phyloP scores from a whole-genome alignment of 1,140 invertebrate genomes.

The Ips nitidus region DNA sequence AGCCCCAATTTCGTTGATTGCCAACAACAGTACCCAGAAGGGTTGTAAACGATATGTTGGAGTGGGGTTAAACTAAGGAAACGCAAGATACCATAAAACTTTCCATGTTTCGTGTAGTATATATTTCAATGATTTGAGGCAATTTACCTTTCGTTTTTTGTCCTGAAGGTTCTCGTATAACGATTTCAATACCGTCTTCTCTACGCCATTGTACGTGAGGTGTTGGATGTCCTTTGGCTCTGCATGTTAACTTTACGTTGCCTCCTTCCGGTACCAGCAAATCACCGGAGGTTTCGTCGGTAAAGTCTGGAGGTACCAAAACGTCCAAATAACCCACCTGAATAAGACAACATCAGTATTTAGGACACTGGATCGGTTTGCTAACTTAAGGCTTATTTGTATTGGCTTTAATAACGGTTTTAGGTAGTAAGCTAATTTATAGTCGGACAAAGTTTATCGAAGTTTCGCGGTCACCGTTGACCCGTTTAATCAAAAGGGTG shows the following conservation, averaged over 20 bases:
- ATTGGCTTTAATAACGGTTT: constrained; percentile 39
- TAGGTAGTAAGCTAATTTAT: constrained; percentile 42
- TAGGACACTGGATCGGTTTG: background rate
- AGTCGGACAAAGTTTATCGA: constrained; percentile 39
- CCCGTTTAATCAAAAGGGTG: constrained; percentile 39
- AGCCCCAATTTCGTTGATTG: constrained; percentile 1
- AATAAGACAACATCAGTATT: constrained; percentile 36
- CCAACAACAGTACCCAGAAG: constrained; percentile 6
- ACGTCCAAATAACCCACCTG: constrained; percentile 81
- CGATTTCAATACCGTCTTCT: constrained; percentile 80
- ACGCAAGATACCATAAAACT: background rate
- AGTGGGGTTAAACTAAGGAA: background rate
- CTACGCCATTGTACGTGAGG: constrained; percentile 85
- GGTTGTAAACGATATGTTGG: constrained; percentile 3
- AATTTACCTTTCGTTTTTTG: constrained; percentile 42
- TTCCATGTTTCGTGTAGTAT: background rate
- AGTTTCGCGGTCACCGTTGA: constrained; percentile 40
- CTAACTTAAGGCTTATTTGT: background rate
- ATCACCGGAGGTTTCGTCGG: constrained; percentile 79
- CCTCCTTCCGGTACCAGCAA: constrained; percentile 79
- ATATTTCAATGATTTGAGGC: background rate
- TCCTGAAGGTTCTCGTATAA: constrained; percentile 56
- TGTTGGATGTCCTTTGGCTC: constrained; percentile 77
- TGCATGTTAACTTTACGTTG: constrained; percentile 64
- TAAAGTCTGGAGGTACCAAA: constrained; percentile 81